A percentile compares a stretch with the other conserved stretches of the same genome.
These are phyloP conservation scores for Zoanthus sociatus DNA, from an alignment of 92 coral and sea anemone species.

Conservation along the genomic window DNA sequence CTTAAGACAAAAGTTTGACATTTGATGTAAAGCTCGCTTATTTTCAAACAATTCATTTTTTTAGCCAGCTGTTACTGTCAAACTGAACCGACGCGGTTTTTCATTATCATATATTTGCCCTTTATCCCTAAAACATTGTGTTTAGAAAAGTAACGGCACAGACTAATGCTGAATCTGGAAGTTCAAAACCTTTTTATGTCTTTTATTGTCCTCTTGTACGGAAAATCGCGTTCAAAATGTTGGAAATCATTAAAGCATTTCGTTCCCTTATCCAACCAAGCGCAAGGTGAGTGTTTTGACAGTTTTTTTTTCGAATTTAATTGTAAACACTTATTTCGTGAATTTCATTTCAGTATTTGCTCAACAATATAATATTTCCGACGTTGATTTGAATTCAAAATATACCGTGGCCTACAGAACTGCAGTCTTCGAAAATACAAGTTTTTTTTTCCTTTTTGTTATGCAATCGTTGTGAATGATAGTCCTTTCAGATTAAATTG, in stretches of 20 bases:
- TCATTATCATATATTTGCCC: not conserved
- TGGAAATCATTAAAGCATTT: conserved; percentile 42
- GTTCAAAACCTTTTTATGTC: not conserved
- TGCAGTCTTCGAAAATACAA: too few species aligned
- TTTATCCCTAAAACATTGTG: not conserved
- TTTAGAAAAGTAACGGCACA: not conserved
- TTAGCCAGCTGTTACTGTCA: conserved; percentile 22
- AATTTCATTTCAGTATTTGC: not conserved
- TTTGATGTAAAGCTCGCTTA: conserved; percentile 10
- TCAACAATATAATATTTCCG: not conserved
- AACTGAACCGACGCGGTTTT: conserved; percentile 37
- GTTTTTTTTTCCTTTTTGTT: too few species aligned
- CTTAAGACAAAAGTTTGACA: conserved; percentile 24
- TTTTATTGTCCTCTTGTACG: not conserved
- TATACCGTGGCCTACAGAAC: too few species aligned
- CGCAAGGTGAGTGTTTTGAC: conserved; percentile 65
- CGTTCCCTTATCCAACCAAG: conserved; percentile 68
- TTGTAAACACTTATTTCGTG: not conserved
- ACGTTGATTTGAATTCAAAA: too few species aligned
- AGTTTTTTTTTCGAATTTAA: not conserved
- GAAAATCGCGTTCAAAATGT: not conserved
- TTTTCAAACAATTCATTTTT: not conserved
- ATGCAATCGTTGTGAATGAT: too few species aligned
- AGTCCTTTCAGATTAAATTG: too few species aligned
- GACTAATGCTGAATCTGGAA: not conserved